phyloP scores from a whole-genome alignment of 2,888 invertebrate genomes.

The Eristalinus aeneus region DNA sequence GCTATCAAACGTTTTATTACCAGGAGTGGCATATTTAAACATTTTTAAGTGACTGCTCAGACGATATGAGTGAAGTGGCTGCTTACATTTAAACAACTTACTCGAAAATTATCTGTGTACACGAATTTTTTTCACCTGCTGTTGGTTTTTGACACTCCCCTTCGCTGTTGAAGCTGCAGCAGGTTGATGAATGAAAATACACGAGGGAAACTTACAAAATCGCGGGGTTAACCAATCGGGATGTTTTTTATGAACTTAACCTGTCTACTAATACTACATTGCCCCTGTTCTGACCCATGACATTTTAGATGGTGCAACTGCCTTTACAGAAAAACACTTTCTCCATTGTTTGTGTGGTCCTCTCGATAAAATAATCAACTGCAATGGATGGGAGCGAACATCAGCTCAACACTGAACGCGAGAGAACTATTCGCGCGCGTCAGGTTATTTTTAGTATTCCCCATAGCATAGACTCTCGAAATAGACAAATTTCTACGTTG shows the following conservation, averaged over 20 bases:
- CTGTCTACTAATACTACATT: background rate
- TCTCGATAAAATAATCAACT: constrained; percentile 20
- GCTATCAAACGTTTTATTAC: background rate
- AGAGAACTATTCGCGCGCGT: constrained; percentile 50
- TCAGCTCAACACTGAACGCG: constrained; percentile 29
- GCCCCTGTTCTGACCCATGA: constrained; percentile 41
- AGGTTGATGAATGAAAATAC: too few species aligned
- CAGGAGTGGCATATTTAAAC: background rate
- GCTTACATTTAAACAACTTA: background rate
- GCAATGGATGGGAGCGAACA: constrained; percentile 45
- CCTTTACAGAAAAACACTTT: background rate
- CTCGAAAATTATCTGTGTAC: background rate
- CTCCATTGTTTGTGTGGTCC: constrained; percentile 26
- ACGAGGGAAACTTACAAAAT: too few species aligned
- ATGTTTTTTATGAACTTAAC: background rate
- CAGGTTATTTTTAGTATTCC: constrained; percentile 53
- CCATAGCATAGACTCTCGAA: constrained; percentile 60
- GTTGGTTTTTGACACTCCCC: background rate
- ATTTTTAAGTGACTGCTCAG: background rate
- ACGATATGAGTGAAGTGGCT: background rate
- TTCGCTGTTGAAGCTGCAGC: background rate
- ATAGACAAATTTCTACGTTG: constrained; percentile 53
- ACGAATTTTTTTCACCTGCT: background rate
- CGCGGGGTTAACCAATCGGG: background rate
- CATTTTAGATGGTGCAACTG: constrained; percentile 28